Percentiles rank a stretch among this genome's conserved stretches.
Conservation (phyloP, 2,113 vertebrate genomes). For the Pelecanoides urinatrix region DNA sequence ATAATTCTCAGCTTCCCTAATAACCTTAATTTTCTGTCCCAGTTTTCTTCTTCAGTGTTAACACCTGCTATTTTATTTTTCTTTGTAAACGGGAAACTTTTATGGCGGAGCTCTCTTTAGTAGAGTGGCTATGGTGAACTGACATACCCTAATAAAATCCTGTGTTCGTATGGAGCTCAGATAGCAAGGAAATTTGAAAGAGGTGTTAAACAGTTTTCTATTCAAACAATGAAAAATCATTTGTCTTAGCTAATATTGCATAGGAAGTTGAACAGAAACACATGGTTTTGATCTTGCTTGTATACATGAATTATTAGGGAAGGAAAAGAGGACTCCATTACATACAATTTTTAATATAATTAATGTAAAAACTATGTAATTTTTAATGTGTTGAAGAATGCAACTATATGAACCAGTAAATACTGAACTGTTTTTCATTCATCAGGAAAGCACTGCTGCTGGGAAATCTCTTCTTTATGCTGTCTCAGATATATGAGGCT, state of each 20-base stretch:
- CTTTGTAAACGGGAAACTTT: not conserved
- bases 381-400: not conserved
- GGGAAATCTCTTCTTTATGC: not conserved
- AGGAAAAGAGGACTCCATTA: not conserved
- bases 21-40: constrained; percentile 15
- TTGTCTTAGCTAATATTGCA: not conserved
- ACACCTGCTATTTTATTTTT: constrained; percentile 11
- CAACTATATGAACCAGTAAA: not conserved
- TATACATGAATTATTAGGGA: not conserved
- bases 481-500: not conserved
- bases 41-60: constrained; percentile 8
- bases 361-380: not conserved
- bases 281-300: not conserved
- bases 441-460: not conserved
- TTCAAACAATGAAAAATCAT: not conserved
- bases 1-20: constrained; percentile 24
- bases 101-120: not conserved
- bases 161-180: not conserved
- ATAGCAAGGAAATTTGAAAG: not conserved
- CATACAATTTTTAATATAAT: not conserved
- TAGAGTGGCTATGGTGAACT: not conserved
- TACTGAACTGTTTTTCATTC: not conserved
- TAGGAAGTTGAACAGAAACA: not conserved
- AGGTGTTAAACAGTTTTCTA: not conserved
- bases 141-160: not conserved